Percentiles rank a stretch among this genome's conserved stretches.
Evolutionary conservation across 2,113 vertebrate species (phyloP).

Genomic region (Alexandromys fortis): DNA sequence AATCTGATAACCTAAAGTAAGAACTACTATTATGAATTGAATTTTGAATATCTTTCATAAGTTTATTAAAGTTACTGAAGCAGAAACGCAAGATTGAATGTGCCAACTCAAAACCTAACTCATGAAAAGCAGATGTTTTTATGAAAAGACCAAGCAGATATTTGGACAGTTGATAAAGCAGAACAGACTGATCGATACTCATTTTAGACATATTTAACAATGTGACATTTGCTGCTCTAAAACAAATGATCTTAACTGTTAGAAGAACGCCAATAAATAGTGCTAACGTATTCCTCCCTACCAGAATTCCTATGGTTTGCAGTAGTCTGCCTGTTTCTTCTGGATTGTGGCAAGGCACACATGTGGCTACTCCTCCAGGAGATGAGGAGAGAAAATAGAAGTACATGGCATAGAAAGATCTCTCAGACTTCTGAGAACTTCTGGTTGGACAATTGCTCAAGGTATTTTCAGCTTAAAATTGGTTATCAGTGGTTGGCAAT

Average conservation of each 20-base stretch:
- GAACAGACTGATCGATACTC: background rate
- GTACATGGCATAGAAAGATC: background rate
- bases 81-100: background rate
- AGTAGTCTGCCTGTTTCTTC: background rate
- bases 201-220: background rate
- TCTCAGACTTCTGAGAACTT: background rate
- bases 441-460: background rate
- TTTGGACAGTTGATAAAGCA: background rate
- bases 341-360: background rate
- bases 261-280: background rate
- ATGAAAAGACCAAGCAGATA: background rate
- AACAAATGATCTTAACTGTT: background rate
- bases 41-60: background rate
- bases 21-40: background rate
- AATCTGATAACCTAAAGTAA: constrained; percentile 5
- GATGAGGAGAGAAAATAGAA: background rate
- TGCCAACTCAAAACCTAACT: background rate
- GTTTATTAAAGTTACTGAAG: background rate
- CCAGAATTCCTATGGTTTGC: background rate
- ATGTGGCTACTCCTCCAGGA: background rate
- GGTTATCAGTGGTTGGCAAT: background rate
- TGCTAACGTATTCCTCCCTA: background rate
- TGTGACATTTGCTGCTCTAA: no score
- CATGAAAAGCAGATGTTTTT: background rate
- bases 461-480: background rate